Evolutionary conservation across 2,113 vertebrate genomes (phyloP).

Genomic region (Lutjanus erythropterus): DNA sequence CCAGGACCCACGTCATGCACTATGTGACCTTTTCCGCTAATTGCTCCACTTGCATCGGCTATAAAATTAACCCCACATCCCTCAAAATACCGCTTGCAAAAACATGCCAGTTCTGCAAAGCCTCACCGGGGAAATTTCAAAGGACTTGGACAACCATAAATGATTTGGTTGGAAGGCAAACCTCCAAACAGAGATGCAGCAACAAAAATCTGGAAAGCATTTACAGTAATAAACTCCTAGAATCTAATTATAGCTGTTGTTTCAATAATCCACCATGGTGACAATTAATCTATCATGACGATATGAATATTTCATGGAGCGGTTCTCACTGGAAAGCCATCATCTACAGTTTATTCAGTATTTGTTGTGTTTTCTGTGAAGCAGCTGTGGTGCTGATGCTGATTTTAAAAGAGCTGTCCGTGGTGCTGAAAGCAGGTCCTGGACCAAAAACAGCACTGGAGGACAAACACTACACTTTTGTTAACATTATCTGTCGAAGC

Average conservation of each 20-base stretch:
- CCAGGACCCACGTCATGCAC: not conserved
- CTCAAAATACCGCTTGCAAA: too few relatives aligned
- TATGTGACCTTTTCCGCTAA: not conserved
- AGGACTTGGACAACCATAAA: not conserved
- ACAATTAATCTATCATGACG: not conserved
- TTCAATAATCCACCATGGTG: conserved; percentile 7
- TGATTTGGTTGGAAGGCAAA: not conserved
- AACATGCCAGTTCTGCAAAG: not conserved
- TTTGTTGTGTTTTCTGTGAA: not conserved
- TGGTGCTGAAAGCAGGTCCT: conserved; percentile 71
- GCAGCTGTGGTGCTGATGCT: conserved; percentile 8
- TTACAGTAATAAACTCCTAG: too few relatives aligned
- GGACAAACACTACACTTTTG: not conserved
- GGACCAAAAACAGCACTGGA: not conserved
- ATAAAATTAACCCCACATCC: not conserved
- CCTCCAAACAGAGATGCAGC: not conserved
- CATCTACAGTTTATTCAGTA: not conserved
- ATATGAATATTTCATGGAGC: not conserved
- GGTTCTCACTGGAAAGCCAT: not conserved
- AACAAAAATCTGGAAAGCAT: too few relatives aligned
- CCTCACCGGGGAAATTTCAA: too few relatives aligned
- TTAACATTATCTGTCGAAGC: not conserved
- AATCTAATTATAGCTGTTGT: not conserved
- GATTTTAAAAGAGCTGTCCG: conserved; percentile 65
- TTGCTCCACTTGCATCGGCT: not conserved